phyloP scores from a whole-genome alignment of 2,888 invertebrate species.

The Agelastica alni region DNA sequence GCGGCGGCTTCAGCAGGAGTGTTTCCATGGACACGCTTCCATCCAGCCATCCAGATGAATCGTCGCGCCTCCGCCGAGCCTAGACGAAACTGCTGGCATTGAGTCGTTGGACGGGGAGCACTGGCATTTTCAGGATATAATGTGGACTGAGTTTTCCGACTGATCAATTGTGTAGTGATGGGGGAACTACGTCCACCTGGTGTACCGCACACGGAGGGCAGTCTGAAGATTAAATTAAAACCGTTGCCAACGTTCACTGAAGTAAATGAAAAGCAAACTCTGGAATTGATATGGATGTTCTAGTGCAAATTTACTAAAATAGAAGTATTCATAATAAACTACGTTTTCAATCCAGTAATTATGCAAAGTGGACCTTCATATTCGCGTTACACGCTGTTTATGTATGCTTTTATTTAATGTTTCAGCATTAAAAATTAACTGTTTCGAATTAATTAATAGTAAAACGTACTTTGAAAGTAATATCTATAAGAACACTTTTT shows the following conservation, averaged over 20 bases:
- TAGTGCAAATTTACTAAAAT: too few species aligned
- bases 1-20: conserved; percentile 39
- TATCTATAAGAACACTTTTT: too few species aligned
- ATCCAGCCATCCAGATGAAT: conserved; percentile 35
- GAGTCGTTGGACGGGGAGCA: conserved; percentile 34
- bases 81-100: conserved; percentile 26
- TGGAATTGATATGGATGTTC: conserved; percentile 9
- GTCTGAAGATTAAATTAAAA: conserved; percentile 22
- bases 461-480: too few species aligned
- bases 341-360: too few species aligned
- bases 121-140: conserved; percentile 41
- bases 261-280: conserved; percentile 2
- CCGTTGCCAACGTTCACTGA: conserved; percentile 1
- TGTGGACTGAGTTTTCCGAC: conserved; percentile 42
- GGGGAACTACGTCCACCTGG: conserved; percentile 24
- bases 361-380: too few species aligned
- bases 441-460: too few species aligned
- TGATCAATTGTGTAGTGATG: conserved; percentile 45
- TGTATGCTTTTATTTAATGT: too few species aligned
- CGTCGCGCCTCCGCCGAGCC: conserved; percentile 15
- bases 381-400: too few species aligned
- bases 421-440: too few species aligned
- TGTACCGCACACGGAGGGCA: conserved; percentile 12
- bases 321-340: too few species aligned
- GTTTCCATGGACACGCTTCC: conserved; percentile 51